A percentile compares a stretch with the other conserved stretches of the same genome.
phyloP scores from a whole-genome alignment of 92 coral and sea anemone genomes.

The Bergia puertoricense region DNA sequence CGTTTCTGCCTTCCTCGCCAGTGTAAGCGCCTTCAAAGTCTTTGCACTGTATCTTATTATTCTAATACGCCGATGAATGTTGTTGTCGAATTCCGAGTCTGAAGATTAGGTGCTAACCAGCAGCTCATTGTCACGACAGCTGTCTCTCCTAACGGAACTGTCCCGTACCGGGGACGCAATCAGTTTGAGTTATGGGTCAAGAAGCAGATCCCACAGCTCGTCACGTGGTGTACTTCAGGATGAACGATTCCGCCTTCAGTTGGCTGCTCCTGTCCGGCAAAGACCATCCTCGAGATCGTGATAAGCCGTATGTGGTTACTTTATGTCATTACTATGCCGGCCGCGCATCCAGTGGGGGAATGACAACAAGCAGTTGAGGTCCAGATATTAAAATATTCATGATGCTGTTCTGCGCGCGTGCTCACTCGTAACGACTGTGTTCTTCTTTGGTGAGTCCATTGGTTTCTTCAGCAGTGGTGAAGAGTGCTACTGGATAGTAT shows the following conservation, averaged over 20 bases:
- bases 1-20: no score
- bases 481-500: no score
- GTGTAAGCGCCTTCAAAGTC: no score
- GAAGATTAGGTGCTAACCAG: not conserved
- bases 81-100: no score
- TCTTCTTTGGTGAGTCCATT: not conserved
- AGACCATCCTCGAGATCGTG: constrained; percentile 2
- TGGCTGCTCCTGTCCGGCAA: constrained; percentile 30
- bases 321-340: not conserved
- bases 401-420: not conserved
- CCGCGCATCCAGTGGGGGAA: not conserved
- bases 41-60: no score
- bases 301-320: not conserved
- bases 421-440: not conserved
- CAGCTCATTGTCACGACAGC: constrained; percentile 46
- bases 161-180: constrained; percentile 70
- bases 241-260: constrained; percentile 38
- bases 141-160: constrained; percentile 78
- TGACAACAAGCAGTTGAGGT: not conserved
- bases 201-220: constrained; percentile 21
- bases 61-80: no score
- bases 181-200: constrained; percentile 69
- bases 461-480: not conserved
- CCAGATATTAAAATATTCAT: not conserved
- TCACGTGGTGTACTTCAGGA: constrained; percentile 40